Base-by-base conservation (phyloP, 2,797 vertebrate species). In the Taenioides sp. region DNA sequence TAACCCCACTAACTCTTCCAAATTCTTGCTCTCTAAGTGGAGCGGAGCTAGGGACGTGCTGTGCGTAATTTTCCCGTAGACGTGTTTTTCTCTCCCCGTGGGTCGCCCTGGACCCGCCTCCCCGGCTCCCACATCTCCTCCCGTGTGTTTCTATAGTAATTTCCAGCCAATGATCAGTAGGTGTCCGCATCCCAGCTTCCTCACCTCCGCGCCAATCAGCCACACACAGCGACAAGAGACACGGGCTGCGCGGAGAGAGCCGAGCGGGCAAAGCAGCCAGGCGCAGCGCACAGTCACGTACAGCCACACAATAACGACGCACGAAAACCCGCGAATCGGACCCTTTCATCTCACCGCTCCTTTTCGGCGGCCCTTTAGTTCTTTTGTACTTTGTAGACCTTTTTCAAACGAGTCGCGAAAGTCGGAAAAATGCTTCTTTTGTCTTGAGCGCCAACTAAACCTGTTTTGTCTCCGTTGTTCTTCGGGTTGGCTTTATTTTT, bases 111-210 rank as follows among this genome's bases (percentile, higher is more conserved):
- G 90, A 86, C 90, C 88, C 84, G 80, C 84, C 85, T 67, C 84
- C 87, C 82, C 43, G 43, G 43, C 84, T 81, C 86, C 90, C 92
- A 89, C 88, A 88, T 93, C 94, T 93, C 91, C 91, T 93, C 94
- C 93, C 91, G 91, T 93, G 93, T 91, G 95, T 93, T 95, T 95
- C 95, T 95, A 93, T 94, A 94, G 94, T 95, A 93, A 94, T 94
- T 94, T 94, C 95, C 94, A 96, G 95, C 95, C 96, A 96, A 96
- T 96, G 95, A 93, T 94, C 95, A 92, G 95, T 91, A 94, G 95
- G 94, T 95, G 95, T 93, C 95, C 95, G 89, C 96, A 95, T 91
- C 95, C 91, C 94, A 77, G 95, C 96, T 94, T 93, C 93, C 95
- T 95, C 96, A 95, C 96, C 96, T 94, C 96, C 92, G 94, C 95